Percentiles rank a stretch among this genome's conserved stretches.
Evolutionary conservation across 2,888 invertebrate genomes (phyloP).

Genomic region (Bedellia somnulentella): DNA sequence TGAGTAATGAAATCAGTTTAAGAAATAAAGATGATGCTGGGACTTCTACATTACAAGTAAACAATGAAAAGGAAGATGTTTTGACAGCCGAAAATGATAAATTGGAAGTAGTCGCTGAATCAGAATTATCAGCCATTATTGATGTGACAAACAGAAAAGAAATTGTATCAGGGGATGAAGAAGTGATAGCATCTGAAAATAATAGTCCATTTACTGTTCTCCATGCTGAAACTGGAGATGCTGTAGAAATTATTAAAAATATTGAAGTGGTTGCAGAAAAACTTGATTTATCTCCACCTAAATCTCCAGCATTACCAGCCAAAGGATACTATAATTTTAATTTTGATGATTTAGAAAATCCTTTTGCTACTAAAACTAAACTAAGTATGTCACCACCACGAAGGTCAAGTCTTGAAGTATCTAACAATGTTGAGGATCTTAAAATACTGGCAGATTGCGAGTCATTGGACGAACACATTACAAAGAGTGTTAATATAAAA

Average conservation of each 20-base stretch:
- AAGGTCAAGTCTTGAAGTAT: background rate
- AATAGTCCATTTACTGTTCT: conserved; percentile 32
- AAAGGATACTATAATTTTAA: conserved; percentile 5
- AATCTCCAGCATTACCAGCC: too few species aligned
- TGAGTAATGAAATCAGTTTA: background rate
- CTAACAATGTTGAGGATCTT: background rate
- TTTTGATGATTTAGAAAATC: conserved; percentile 14
- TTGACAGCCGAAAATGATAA: background rate
- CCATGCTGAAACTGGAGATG: conserved; percentile 15
- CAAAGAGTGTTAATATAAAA: too few species aligned
- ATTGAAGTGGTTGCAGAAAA: background rate
- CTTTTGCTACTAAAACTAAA: conserved; percentile 14
- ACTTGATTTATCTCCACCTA: too few species aligned
- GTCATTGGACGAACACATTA: too few species aligned
- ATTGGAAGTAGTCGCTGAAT: background rate
- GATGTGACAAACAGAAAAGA: too few species aligned
- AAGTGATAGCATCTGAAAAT: conserved; percentile 24
- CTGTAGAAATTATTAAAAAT: too few species aligned
- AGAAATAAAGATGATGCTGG: too few species aligned
- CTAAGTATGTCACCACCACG: conserved; percentile 17
- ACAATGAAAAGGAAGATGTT: background rate
- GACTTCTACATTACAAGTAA: too few species aligned
- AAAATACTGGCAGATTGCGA: too few species aligned
- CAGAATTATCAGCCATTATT: too few species aligned
- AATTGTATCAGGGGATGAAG: conserved; percentile 15